These are phyloP conservation scores for Archocentrus centrarchus DNA, from an alignment of 2,113 vertebrate genomes.

Conservation along the genomic window DNA sequence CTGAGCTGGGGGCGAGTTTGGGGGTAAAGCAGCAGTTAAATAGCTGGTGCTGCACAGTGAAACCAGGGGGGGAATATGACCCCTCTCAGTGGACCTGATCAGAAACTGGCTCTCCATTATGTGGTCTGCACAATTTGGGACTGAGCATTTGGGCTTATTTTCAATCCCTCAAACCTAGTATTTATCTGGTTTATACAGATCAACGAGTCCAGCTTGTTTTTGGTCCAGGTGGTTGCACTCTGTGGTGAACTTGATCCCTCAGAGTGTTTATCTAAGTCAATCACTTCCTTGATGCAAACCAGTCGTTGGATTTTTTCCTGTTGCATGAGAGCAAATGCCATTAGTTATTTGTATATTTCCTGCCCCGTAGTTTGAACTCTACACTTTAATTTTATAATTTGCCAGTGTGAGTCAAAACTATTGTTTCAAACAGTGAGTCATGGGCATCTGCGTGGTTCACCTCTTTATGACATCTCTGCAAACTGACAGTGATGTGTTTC, in stretches of 20 bases:
- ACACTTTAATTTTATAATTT: neutral
- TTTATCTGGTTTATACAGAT: conserved; percentile 38
- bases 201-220: conserved; percentile 37
- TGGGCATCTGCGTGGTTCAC: neutral
- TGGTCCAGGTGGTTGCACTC: conserved; percentile 45
- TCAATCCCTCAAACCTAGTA: conserved; percentile 29
- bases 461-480: neutral
- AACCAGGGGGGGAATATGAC: conserved; percentile 66
- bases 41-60: conserved; percentile 40
- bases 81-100: conserved; percentile 69
- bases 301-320: conserved; percentile 6
- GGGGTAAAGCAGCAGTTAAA: conserved; percentile 41
- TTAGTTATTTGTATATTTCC: neutral
- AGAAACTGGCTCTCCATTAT: conserved; percentile 59
- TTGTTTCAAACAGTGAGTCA: conserved; percentile 42
- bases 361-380: neutral
- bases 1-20: conserved; percentile 51
- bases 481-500: neutral
- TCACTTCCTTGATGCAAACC: conserved; percentile 20
- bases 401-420: neutral
- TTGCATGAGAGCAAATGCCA: neutral
- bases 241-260: conserved; percentile 37
- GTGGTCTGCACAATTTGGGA: conserved; percentile 16
- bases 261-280: neutral
- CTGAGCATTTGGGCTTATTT: neutral